phyloP scores from a whole-genome alignment of 2,797 vertebrate genomes.

The Typhlichthys subterraneus region DNA sequence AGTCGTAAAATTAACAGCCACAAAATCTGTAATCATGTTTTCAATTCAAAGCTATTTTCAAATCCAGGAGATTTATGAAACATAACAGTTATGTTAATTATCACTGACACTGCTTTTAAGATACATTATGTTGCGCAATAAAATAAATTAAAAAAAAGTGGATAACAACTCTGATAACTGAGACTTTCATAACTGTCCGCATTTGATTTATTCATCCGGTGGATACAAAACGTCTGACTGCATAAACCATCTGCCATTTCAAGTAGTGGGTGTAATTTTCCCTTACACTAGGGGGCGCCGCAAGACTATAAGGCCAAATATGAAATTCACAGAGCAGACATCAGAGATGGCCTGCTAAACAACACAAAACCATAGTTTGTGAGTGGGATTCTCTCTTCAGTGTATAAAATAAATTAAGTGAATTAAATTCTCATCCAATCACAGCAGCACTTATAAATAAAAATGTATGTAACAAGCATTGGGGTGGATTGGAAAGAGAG shows the following conservation, averaged over 20 bases:
- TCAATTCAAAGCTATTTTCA: conserved; percentile 66
- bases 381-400: background rate
- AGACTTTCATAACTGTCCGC: conserved; percentile 59
- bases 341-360: background rate
- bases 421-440: conserved; percentile 3
- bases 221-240: conserved; percentile 24
- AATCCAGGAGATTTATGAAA: conserved; percentile 53
- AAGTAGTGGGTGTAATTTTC: conserved; percentile 15
- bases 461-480: background rate
- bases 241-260: background rate
- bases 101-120: conserved; percentile 57
- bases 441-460: background rate
- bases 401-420: background rate
- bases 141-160: conserved; percentile 34
- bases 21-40: conserved; percentile 74
- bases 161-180: conserved; percentile 65
- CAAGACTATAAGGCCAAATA: conserved; percentile 51
- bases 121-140: conserved; percentile 55
- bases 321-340: conserved; percentile 6
- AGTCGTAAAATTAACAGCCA: conserved; percentile 80
- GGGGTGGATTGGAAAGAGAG: too few species aligned
- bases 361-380: background rate
- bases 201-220: conserved; percentile 54
- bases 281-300: conserved; percentile 76
- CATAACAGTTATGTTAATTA: conserved; percentile 53